Base-by-base conservation (phyloP, 2,888 invertebrate genomes). In the Tuberolachnus salignus region DNA sequence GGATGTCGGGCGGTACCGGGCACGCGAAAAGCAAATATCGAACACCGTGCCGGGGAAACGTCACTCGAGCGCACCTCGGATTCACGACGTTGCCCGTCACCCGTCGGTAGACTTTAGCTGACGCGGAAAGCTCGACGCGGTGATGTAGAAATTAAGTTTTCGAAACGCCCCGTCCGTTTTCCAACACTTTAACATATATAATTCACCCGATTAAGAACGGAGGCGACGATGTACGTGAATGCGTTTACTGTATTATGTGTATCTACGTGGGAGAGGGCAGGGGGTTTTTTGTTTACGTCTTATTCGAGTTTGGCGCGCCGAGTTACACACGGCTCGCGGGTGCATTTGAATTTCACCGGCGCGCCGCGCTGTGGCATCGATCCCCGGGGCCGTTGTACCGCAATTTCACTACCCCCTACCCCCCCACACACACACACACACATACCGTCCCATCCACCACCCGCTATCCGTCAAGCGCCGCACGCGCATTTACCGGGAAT, bases 301-400 rank as follows among this genome's bases (percentile, higher is more conserved):
- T n/a, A n/a, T 3, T 34, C 34, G 34, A 34, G 34, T 34, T 4
- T 6, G 34, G 34, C 34, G 34, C 34, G 34, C 34, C 3, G 34
- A 34, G 34, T 34, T 34, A 34, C 34, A 34, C 59, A 26, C 59
- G 59, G 23, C 34, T 34, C 14, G 57, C 57, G 71, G 57, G 46
- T 23, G 71, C 57, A 71, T 71, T 71, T 71, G 71, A 71, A 71
- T 71, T 71, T 59, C 23, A 23, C 53, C 23, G 21, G 1, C 55
- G 42, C 14, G n/a, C n/a, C n/a, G n/a, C 14, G 46, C 13, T 23
- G 57, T 11, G 13, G 57, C 44, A 70, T 71, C 71, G 55, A 70
- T 70, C 70, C 23, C 8, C 16, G 69, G n/a, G 69, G 55, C 70
- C 70, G 44, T 55, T 70, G 70, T 55, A 44, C 34, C 70, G 55